Evolutionary conservation across 2,888 invertebrate genomes (phyloP), one percentile per base, ranked within the genome.

Genomic region (Caenorhabditis zanzibari): DNA sequence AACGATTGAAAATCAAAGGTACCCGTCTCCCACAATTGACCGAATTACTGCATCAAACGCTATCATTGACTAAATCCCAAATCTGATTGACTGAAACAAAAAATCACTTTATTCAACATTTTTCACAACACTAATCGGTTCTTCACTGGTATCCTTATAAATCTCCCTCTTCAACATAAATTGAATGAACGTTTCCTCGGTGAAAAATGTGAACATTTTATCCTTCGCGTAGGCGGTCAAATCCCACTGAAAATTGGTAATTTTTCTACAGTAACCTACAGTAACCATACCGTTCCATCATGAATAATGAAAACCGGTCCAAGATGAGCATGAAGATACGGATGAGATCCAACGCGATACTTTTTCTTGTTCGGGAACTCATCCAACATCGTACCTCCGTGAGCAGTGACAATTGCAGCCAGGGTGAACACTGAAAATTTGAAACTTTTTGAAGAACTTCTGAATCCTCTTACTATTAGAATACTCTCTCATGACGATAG

Each of bases 301-400:
- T 61, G 63, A 38, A 73, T 35, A 1, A 73, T 10, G 19, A 73
- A 73, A 16, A 73, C 24, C 6, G 73, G 73, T 26, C 73, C 73
- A 10, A 61, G 63, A 54, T 73, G 22, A 0, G 41, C 9, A 52
- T 73, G 73, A n/a, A 52, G 35, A 38, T 73, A 73, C 1, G 73
- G 73, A 41, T 49, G 73, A 3, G 73, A 63, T 24, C 73, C 63
- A 14, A 12, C 7, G 16, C 35, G 49, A 22, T 24, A 73, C 12
- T 52, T 19, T 4, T 24, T 16, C 28, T 54, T 73, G 5, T 19
- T 16, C 24, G 73, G 73, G 7, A 73, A 54, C 26, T 47, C 26
- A 1, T 73, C 28, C n/a, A 73, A 5, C 58, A 72, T 28, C 4
- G 4, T 59, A 2, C 47, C 71, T 26, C 71, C 71, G 12, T 71